Evolutionary conservation across 2,888 invertebrate genomes (phyloP), one percentile per base, ranked within the genome.

Genomic region (Drosophila rellima): DNA sequence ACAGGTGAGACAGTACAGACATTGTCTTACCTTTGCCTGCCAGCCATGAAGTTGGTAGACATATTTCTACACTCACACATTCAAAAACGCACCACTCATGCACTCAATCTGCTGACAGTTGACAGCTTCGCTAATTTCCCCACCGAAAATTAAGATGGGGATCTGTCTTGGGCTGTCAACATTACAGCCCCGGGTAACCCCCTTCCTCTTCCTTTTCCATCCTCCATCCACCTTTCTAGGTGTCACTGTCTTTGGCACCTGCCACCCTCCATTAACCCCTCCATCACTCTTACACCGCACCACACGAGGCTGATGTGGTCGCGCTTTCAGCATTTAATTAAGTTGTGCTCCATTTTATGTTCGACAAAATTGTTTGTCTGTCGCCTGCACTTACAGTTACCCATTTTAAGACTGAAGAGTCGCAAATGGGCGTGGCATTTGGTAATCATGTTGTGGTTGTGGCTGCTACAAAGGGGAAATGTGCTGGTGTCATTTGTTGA

Each of bases 41-140:
- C 69, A 73, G 78, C 62, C 65, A 72, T 76, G 72, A 78, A 80
- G 72, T 72, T 76, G 77, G 77, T 72, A 70, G 83, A 68, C 68
- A 71, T 71, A 66, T 60, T 63, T 72, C 74, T 59, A 73, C 64
- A 52, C 69, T 48, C 67, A 50, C 61, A 55, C 44, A 17, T n/a
- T 26, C 74, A 56, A 48, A 31, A 60, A 48, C 20, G 37, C 44
- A 23, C 26, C 48, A 20, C 23, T 44, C 44, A 33, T 48, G 15
- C 57, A 35, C 54, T 55, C 33, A 50, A 50, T 45, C 66, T 64
- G 63, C 79, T 89, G 86, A 77, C 82, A 88, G 86, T 79, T 87
- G 89, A 88, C 88, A 88, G 87, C 81, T 88, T 78, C 86, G 90
- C 90, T 88, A 88, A 88, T 88, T 88, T 87, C 70, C 68, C 70